phyloP scores from a whole-genome alignment of 2,888 invertebrate species.

The Caenorhabditis wallacei region DNA sequence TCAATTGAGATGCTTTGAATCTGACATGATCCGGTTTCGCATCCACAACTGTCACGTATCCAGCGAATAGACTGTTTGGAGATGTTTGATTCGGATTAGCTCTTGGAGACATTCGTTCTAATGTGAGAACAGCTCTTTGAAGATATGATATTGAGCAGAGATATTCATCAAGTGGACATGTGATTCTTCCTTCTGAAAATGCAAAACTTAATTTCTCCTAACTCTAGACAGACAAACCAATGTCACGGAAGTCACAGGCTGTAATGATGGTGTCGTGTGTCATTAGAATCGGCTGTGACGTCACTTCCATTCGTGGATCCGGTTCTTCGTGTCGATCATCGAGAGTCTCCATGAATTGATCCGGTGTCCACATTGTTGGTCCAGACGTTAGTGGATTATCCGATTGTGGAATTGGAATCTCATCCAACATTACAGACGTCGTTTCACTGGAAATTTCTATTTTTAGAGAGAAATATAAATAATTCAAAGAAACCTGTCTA shows the following conservation, averaged over 20 bases:
- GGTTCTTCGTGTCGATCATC: conserved; percentile 20
- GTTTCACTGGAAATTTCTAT: conserved; percentile 3
- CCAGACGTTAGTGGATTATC: conserved; percentile 31
- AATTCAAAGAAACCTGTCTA: conserved; percentile 2
- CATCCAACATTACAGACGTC: conserved; percentile 14
- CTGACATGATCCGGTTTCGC: conserved; percentile 34
- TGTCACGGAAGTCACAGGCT: conserved; percentile 52
- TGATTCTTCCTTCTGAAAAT: conserved; percentile 53
- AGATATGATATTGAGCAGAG: conserved; percentile 64
- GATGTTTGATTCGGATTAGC: conserved; percentile 3
- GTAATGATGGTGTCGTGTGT: conserved; percentile 40
- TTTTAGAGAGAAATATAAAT: not conserved
- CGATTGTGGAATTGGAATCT: conserved; percentile 25
- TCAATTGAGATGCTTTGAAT: conserved; percentile 48
- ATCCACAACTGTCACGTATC: conserved; percentile 40
- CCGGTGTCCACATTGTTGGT: conserved; percentile 38
- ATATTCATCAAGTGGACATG: conserved; percentile 71
- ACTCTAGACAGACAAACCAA: conserved; percentile 26
- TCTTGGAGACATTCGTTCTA: conserved; percentile 47
- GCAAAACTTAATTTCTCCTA: not conserved
- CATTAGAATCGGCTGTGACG: conserved; percentile 45
- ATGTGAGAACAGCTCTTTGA: conserved; percentile 36
- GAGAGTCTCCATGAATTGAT: conserved; percentile 28
- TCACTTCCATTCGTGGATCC: conserved; percentile 30
- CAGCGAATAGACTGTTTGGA: conserved; percentile 7